Evolutionary conservation across 2,797 vertebrate genomes (phyloP).

Genomic region (Chelmon rostratus): DNA sequence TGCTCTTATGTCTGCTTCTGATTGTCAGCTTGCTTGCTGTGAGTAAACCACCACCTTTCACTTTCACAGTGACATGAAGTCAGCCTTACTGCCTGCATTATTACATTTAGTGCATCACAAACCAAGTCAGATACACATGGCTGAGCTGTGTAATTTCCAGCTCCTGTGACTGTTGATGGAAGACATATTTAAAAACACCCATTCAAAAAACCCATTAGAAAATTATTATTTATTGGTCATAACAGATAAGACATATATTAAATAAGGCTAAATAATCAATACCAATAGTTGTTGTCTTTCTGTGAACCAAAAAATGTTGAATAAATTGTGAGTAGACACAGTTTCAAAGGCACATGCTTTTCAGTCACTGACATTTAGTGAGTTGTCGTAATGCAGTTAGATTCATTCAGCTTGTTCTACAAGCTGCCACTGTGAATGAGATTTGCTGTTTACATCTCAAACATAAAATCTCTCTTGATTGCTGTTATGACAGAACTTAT

Average conservation of each 20-base stretch:
- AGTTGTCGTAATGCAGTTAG: not conserved
- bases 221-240: not conserved
- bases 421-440: not conserved
- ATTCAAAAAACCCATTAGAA: not conserved
- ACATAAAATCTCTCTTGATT: slow-evolving; percentile 1
- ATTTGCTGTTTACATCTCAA: not conserved
- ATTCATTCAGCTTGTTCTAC: not conserved
- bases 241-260: not conserved
- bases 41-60: slow-evolving; percentile 76
- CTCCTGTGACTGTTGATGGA: not conserved
- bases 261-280: slow-evolving; percentile 5
- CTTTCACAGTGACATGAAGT: slow-evolving; percentile 21
- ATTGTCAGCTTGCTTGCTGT: slow-evolving; percentile 93
- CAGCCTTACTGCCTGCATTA: slow-evolving; percentile 37
- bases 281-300: not conserved
- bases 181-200: not conserved
- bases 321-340: not conserved
- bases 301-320: not conserved
- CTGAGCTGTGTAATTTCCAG: slow-evolving; percentile 40
- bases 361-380: not conserved
- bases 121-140: slow-evolving; percentile 39
- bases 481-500: slow-evolving; percentile 90
- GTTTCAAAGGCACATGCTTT: not conserved
- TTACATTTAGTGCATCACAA: slow-evolving; percentile 43
- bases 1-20: slow-evolving; percentile 91